Evolutionary conservation across 2,888 invertebrate species (phyloP), one percentile per base, ranked within the genome.

Genomic region (Leptogaster cylindrica): DNA sequence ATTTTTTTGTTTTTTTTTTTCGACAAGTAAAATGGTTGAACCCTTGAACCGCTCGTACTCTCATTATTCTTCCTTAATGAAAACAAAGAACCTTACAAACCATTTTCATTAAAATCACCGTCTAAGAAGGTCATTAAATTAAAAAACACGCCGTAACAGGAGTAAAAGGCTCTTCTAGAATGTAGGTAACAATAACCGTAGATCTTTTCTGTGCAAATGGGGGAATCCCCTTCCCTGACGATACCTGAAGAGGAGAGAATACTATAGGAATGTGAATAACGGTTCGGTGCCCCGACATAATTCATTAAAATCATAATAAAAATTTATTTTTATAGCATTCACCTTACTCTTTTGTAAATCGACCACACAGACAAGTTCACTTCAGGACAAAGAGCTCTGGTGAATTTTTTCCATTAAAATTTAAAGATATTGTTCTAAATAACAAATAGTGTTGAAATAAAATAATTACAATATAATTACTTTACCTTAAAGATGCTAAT

Each of bases 101-200:
- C 58, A 67, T 67, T 69, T 69, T 69, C 69, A 55, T 67, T 39
- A 46, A 65, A 65, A 67, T 31, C 61, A 55, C 58, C 64, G 63
- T 41, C 64, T 67, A 67, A 69, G 67, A 65, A 69, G 55, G 55
- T 55, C 69, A 69, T 69, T 69, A 69, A 69, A 69, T 69, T 69
- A 69, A 69, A 69, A 69, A 69, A 69, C 69, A 69, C 41, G 67
- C 67, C 69, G 67, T 69, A 69, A 69, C 69, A 69, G 50, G 69
- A 69, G 69, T 69, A 67, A 69, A 66, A 69, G 41, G 67, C 65
- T 36, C 65, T 31, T 52, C 51, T 41, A 51, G 51, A 51, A 65
- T n/a, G 51, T 33, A 65, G 65, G 65, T 52, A 65, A 65, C 65
- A 65, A 65, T 65, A 65, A 65, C 65, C 65, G 65, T 65, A 65